These are phyloP conservation scores for Hemiscyllium ocellatum DNA, from an alignment of 2,113 vertebrate species.

Conservation along the genomic window DNA sequence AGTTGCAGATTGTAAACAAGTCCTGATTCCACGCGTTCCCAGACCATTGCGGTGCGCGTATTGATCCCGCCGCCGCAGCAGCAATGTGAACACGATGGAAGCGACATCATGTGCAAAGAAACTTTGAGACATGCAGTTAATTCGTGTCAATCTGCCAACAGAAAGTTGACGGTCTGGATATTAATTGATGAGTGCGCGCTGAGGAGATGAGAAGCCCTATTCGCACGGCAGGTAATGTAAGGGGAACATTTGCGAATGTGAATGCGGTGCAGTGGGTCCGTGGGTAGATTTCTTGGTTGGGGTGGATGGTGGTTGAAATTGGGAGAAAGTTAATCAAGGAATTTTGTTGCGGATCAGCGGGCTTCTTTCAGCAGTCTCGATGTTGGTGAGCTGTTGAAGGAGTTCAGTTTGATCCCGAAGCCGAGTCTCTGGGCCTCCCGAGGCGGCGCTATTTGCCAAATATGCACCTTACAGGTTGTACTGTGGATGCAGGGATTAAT, in stretches of 20 bases:
- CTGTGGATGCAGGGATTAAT: neutral
- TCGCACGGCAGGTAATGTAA: neutral
- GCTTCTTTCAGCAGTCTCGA: neutral
- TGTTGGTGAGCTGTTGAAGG: conserved; percentile 4
- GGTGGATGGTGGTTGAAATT: no score
- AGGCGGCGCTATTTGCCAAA: conserved; percentile 37
- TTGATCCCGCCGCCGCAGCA: neutral
- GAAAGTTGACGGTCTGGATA: neutral
- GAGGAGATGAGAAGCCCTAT: neutral
- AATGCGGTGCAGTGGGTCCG: neutral
- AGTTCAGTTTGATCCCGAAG: conserved; percentile 29
- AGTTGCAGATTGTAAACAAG: neutral
- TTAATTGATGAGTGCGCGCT: neutral
- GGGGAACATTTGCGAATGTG: neutral
- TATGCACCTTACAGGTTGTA: conserved; percentile 36
- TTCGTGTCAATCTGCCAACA: neutral
- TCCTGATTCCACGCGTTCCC: neutral
- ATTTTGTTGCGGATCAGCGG: neutral
- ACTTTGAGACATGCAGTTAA: neutral
- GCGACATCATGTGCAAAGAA: neutral
- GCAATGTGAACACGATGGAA: neutral
- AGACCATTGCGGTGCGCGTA: neutral
- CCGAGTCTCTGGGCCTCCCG: conserved; percentile 24
- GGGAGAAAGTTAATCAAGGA: neutral
- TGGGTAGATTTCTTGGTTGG: neutral